Conservation (phyloP, 2,888 invertebrate genomes). For the Eristalis arbustorum region DNA sequence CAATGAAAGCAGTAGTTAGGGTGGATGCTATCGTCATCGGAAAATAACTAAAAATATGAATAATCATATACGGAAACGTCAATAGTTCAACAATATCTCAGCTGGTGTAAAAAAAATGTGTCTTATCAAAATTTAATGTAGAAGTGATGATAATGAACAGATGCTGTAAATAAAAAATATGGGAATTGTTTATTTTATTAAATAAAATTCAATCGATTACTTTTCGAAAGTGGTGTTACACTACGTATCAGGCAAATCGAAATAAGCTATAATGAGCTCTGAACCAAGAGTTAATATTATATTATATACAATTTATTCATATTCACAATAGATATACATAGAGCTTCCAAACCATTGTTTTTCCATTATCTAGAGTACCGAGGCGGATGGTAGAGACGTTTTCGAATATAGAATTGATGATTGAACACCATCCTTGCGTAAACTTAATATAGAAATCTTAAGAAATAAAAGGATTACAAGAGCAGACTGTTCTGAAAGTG, state of each 20-base stretch:
- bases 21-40: too few relatives aligned
- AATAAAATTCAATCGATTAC: conserved; percentile 51
- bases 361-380: conserved; percentile 56
- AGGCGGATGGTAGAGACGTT: conserved; percentile 10
- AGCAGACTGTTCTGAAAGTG: background rate
- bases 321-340: conserved; percentile 64
- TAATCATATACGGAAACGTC: too few relatives aligned
- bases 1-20: too few relatives aligned
- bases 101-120: too few relatives aligned
- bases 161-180: too few relatives aligned
- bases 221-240: conserved; percentile 46
- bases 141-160: too few relatives aligned
- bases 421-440: background rate
- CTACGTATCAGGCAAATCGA: conserved; percentile 55
- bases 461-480: background rate
- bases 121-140: too few relatives aligned
- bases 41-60: background rate
- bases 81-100: too few relatives aligned
- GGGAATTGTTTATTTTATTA: conserved; percentile 39
- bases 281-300: conserved; percentile 62
- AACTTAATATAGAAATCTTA: conserved; percentile 2
- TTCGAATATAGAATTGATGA: background rate
- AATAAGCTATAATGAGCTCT: conserved; percentile 57
- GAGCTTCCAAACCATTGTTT: conserved; percentile 56
- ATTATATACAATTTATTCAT: conserved; percentile 70